Conservation (phyloP, 2,113 vertebrate genomes). For the Carettochelys insculpta region DNA sequence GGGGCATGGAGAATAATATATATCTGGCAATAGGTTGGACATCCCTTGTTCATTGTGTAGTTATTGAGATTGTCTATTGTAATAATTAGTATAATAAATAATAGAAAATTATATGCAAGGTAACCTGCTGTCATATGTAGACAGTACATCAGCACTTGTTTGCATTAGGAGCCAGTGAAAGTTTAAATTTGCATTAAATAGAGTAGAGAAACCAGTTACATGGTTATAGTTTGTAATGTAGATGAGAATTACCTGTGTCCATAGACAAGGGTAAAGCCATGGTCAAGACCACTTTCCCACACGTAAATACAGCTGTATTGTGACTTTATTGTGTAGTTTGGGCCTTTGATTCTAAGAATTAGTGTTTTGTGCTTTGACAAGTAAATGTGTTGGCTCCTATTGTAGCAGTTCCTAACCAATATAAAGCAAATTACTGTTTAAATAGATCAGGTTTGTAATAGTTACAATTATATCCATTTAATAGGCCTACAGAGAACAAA, state of each 20-base stretch:
- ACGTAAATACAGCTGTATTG: not conserved
- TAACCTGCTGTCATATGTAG: not conserved
- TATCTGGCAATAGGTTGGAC: not conserved
- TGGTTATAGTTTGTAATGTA: not conserved
- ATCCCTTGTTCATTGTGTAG: not conserved
- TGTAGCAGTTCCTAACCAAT: not conserved
- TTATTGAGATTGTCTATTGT: not conserved
- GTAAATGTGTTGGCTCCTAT: not conserved
- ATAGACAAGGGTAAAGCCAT: not conserved
- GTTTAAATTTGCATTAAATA: not conserved
- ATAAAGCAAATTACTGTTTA: not conserved
- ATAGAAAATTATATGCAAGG: not conserved
- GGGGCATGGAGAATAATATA: not conserved
- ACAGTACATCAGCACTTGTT: not conserved
- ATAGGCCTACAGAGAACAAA: constrained; percentile 88
- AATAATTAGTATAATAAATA: not conserved
- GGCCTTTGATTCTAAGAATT: not conserved
- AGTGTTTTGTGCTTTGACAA: not conserved
- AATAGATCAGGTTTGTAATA: not conserved
- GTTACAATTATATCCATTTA: constrained; percentile 34
- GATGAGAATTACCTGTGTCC: rapidly evolving
- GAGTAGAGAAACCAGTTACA: not conserved
- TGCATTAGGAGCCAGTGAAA: not conserved
- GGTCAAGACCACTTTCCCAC: not conserved
- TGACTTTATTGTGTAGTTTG: not conserved